Base-by-base conservation (phyloP, 2,888 invertebrate species). In the Apodemia mormo region DNA sequence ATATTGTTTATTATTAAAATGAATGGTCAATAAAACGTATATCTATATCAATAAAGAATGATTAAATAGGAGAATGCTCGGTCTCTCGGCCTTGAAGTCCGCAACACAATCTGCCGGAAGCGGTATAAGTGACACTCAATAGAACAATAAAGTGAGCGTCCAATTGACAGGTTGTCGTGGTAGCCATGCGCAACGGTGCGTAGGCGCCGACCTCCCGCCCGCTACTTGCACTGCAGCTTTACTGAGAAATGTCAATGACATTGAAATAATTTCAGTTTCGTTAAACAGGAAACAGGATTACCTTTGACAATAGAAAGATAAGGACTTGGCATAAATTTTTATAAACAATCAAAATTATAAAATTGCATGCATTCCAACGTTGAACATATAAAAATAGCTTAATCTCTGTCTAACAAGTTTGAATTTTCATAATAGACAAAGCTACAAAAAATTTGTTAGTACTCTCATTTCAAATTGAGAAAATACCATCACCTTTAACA, bases 191-290 rank as follows among this genome's bases (percentile, higher is more conserved):
- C 82, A 80, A 72, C 72, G 81, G 69, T 74, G 87, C 83, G 88
- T 85, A 77, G 87, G 86, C 79, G 82, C 73, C 78, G 80, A 76
- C 84, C 82, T 83, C 76, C 77, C 79, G 80, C 52, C 52, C 82
- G 61, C 30, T 5, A 61, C 61, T 33, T 61, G 6, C 22, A 61
- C 61, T 33, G 12, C 30, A 33, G 14, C 61, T 30, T 33, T 61
- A 33, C 61, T 61, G 33, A 61, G 33, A 61, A 61, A 61, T 71
- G 68, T 65, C 68, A 66, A 65, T 65, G 56, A 65, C 70, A 61
- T 61, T 33, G 61, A 30, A 12, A 33, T 30, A 6, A 61, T 61
- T 61, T 61, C 61, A 14, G 1, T 61, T 61, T 61, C 61, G 33
- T 30, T 61, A 2, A 12, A 45, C 52, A 52, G 52, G n/a, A 45